Evolutionary conservation across 2,888 invertebrate species (phyloP), one percentile per base, ranked within the genome.

Genomic region (Thereva nobilitata): DNA sequence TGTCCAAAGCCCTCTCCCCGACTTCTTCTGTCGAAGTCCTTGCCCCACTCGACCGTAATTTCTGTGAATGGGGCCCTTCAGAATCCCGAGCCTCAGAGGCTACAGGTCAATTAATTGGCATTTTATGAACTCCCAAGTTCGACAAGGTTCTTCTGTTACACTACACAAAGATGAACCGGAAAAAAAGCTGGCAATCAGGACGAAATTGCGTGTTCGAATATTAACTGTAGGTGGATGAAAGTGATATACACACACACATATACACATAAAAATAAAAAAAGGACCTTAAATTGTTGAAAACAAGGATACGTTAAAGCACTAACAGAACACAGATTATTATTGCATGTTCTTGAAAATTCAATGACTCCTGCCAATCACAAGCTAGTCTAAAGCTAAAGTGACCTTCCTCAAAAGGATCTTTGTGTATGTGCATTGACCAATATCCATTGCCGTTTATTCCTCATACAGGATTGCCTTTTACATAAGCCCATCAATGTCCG

Each of bases 61-160:
- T 59, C 59, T 38, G 45, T 59, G 12, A 59, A 59, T 59, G 23
- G 59, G 12, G 10, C 49, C 40, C 49, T 49, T 49, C 59, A 59
- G 47, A 59, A 47, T 47, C 59, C 47, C 49, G 23, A 23, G 23
- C 23, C 49, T 38, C 42, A 8, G 45, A 59, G 59, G 59, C 59
- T 47, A 59, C 59, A 49, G 59, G 59, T 59, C 59, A 59, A 59
- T 59, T 59, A 59, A 59, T 59, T 47, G 59, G 59, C 47, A 59
- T 59, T 59, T 59, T 35, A 47, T 38, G 47, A 38, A 59, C 10
- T 59, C 47, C 7, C 10, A 12, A 10, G 47, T 59, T 59, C 49
- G 47, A 49, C 49, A 6, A 37, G 12, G 38, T 23, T 12, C 40
- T 59, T 49, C 59, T 49, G 23, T 47, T 49, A 59, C 49, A 47